Conservation (phyloP, 2,113 vertebrate genomes). For the Oreocharis arfaki region DNA sequence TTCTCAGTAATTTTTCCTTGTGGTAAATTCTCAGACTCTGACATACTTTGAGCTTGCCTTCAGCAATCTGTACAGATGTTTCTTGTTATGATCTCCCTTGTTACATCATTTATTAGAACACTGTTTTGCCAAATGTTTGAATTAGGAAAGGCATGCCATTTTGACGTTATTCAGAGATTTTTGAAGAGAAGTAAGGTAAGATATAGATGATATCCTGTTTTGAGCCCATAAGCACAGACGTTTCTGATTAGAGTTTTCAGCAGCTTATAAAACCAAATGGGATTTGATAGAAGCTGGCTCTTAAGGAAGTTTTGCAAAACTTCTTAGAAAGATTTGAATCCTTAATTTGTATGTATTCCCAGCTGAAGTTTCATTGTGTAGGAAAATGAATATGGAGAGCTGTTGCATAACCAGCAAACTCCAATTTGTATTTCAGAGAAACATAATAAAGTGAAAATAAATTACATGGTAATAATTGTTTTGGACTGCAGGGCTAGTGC, state of each 20-base stretch:
- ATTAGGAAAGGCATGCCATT: background rate
- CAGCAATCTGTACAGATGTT: conserved; percentile 22
- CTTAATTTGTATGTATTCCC: conserved; percentile 27
- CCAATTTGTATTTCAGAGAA: background rate
- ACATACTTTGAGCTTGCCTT: conserved; percentile 28
- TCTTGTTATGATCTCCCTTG: conserved; percentile 31
- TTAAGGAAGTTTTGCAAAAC: conserved; percentile 29
- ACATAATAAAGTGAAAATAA: conserved; percentile 39
- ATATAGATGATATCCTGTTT: background rate
- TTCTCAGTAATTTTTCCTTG: conserved; percentile 14
- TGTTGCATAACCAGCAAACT: conserved; percentile 1
- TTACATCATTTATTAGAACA: conserved; percentile 45
- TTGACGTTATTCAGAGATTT: background rate
- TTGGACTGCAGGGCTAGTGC: background rate
- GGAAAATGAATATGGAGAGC: conserved; percentile 16
- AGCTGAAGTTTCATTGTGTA: conserved; percentile 24
- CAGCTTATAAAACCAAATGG: conserved; percentile 37
- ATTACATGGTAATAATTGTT: conserved; percentile 27
- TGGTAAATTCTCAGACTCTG: conserved; percentile 42
- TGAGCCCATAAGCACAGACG: background rate
- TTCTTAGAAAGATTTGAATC: conserved; percentile 35
- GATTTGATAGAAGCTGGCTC: conserved; percentile 12
- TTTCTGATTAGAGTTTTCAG: conserved; percentile 39
- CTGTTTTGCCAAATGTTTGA: conserved; percentile 29
- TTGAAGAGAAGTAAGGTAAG: background rate